These are phyloP conservation scores for Psittacula echo DNA, from an alignment of 2,797 vertebrate genomes.

Conservation along the genomic window DNA sequence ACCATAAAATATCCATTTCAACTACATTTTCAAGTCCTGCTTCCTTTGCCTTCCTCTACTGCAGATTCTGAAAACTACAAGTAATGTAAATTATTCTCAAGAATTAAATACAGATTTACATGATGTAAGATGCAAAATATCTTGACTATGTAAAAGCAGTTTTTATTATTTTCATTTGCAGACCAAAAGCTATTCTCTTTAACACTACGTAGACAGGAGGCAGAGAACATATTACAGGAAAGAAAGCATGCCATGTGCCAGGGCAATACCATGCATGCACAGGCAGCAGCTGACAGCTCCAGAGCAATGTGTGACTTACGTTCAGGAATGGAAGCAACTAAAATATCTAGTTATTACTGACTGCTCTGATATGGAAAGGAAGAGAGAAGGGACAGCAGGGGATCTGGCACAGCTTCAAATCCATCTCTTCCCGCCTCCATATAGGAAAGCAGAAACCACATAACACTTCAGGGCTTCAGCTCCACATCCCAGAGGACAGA, in stretches of 20 bases:
- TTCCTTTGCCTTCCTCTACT: neutral
- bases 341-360: neutral
- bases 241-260: neutral
- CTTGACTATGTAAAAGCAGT: neutral
- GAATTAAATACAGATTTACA: neutral
- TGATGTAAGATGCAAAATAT: neutral
- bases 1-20: neutral
- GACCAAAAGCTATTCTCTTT: neutral
- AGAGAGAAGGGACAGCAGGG: neutral
- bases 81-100: neutral
- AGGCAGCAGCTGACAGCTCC: neutral
- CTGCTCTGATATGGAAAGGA: neutral
- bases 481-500: neutral
- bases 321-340: rapidly evolving
- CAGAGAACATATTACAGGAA: neutral
- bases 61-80: neutral
- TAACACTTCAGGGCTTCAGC: neutral
- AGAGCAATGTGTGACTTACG: neutral
- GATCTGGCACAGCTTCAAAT: neutral
- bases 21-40: neutral
- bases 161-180: neutral
- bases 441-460: neutral
- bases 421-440: neutral
- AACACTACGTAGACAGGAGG: neutral
- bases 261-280: neutral